These are phyloP conservation scores for Podarcis muralis DNA, from an alignment of 2,113 vertebrate genomes.

Conservation along the genomic window DNA sequence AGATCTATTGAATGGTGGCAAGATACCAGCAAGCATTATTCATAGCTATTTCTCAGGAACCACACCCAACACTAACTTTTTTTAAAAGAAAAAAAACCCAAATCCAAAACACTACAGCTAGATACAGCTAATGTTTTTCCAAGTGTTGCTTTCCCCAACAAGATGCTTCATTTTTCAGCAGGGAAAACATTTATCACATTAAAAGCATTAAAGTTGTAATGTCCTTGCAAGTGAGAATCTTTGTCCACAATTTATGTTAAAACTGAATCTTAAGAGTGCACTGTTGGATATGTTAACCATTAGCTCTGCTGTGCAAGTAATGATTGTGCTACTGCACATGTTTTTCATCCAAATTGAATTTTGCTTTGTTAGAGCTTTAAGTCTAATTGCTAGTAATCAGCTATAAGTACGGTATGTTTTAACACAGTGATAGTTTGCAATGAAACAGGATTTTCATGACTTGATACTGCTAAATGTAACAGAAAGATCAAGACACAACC, in stretches of 20 bases:
- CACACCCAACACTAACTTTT: slow-evolving; percentile 73
- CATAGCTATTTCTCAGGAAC: slow-evolving; percentile 78
- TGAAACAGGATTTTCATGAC: slow-evolving; percentile 14
- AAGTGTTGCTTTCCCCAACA: slow-evolving; percentile 70
- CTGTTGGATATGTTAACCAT: slow-evolving; percentile 39
- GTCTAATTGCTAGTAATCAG: slow-evolving; percentile 52
- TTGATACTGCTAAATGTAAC: slow-evolving; percentile 20
- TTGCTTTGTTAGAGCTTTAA: slow-evolving; percentile 56
- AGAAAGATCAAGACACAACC: slow-evolving; percentile 47
- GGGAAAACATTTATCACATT: slow-evolving; percentile 52
- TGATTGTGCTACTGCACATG: slow-evolving; percentile 55
- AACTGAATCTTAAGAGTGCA: slow-evolving; percentile 19
- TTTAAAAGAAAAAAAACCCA: slow-evolving; percentile 39
- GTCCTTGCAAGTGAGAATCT: slow-evolving; percentile 45
- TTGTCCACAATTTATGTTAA: slow-evolving; percentile 41
- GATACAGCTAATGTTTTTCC: slow-evolving; percentile 45
- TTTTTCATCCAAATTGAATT: slow-evolving; percentile 48
- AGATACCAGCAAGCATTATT: slow-evolving; percentile 79
- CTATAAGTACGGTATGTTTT: slow-evolving; percentile 41
- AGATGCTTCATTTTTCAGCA: slow-evolving; percentile 51
- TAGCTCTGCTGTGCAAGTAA: slow-evolving; percentile 40
- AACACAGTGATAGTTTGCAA: slow-evolving; percentile 12
- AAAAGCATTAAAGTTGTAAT: slow-evolving; percentile 49
- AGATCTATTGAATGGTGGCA: slow-evolving; percentile 75
- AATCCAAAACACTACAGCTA: slow-evolving; percentile 53